Evolutionary conservation across 1,140 invertebrate species (phyloP).

Genomic region (Drosophila pseudoananassae): DNA sequence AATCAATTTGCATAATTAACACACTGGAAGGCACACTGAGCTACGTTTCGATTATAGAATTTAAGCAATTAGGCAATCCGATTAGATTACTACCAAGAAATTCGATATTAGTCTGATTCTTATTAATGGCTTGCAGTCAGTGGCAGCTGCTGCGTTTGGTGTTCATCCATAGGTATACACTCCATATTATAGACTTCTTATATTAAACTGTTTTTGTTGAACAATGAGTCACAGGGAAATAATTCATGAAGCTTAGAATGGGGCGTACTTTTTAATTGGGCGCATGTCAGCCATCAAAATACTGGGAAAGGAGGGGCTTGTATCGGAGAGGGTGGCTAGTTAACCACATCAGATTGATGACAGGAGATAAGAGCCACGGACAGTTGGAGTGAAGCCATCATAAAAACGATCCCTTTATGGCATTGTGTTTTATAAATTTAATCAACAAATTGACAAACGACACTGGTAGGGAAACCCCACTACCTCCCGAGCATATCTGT

Average conservation of each 20-base stretch:
- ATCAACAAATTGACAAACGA: constrained; percentile 34
- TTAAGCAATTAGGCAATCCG: constrained; percentile 52
- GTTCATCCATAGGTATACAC: no score
- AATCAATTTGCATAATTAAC: constrained; percentile 73
- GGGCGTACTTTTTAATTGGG: constrained; percentile 51
- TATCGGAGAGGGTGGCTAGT: constrained; percentile 8
- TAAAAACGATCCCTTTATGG: constrained; percentile 47
- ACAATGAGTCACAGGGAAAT: constrained; percentile 18
- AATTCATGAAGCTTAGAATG: constrained; percentile 32
- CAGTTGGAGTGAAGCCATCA: constrained; percentile 48
- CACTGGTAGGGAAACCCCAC: no score
- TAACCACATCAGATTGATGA: constrained; percentile 36
- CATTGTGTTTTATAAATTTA: constrained; percentile 49
- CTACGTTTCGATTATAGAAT: constrained; percentile 47
- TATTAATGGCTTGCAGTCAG: neutral
- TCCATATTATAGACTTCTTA: no score
- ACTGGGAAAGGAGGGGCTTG: neutral
- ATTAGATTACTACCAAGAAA: constrained; percentile 15
- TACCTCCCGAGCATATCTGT: no score
- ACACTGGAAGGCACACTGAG: constrained; percentile 30
- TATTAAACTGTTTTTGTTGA: neutral
- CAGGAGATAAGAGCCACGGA: constrained; percentile 32
- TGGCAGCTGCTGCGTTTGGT: neutral
- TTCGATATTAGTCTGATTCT: neutral
- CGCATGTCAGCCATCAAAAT: constrained; percentile 39